Conservation (phyloP, 2,797 vertebrate species). For the Paramormyrops hopkinsi region DNA sequence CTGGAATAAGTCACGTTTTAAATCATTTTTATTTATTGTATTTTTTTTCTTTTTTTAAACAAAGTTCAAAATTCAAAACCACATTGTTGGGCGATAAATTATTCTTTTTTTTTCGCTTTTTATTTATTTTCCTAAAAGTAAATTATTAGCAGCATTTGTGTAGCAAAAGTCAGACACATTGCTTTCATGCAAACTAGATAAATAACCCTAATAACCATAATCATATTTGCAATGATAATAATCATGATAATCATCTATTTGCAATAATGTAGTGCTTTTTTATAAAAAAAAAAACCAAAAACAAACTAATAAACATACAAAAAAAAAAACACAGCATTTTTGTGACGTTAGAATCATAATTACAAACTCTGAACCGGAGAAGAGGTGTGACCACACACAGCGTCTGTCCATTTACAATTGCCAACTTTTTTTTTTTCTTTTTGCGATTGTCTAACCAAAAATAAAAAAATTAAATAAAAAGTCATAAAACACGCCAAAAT, state of each 20-base stretch:
- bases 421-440: constrained; percentile 38
- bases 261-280: constrained; percentile 87
- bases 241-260: constrained; percentile 68
- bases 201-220: constrained; percentile 57
- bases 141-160: constrained; percentile 56
- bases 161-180: constrained; percentile 52
- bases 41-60: constrained; percentile 64
- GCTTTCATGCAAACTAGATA: constrained; percentile 69
- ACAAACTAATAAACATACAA: constrained; percentile 55
- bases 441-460: constrained; percentile 63
- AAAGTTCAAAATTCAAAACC: constrained; percentile 56
- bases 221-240: constrained; percentile 59
- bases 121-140: constrained; percentile 51
- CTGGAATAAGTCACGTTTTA: constrained; percentile 27
- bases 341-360: constrained; percentile 60
- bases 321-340: constrained; percentile 68
- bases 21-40: constrained; percentile 29
- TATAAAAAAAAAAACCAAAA: constrained; percentile 54
- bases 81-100: constrained; percentile 61
- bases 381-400: constrained; percentile 43
- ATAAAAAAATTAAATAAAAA: constrained; percentile 29
- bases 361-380: constrained; percentile 43
- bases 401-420: constrained; percentile 25
- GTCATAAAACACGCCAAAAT: constrained; percentile 50
- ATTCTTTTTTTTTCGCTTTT: constrained; percentile 39